Base-by-base conservation (phyloP, 2,888 invertebrate genomes). In the Acleris emargana region DNA sequence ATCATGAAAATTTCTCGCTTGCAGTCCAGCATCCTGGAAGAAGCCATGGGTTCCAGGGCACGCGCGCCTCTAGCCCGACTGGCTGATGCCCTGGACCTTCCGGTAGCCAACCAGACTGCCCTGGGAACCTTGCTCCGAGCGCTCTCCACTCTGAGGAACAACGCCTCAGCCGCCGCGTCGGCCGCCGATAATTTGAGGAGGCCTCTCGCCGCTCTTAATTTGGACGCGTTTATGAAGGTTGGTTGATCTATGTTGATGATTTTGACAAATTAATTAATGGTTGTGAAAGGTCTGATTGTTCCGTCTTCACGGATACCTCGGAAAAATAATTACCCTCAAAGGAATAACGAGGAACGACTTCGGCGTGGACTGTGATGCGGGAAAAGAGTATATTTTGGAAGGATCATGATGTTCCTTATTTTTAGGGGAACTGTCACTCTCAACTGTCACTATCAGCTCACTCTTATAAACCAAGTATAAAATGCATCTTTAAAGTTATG, bases 31-130 rank as follows among this genome's bases (percentile, higher is more conserved):
- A 95, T 95, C 68, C 93, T 97, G 68, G 97, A 97, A 78, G 93
- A 94, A 67, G 96, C 96, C 58, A 93, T 97, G 79, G 95, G 94
- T 58, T 93, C 94, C 58, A 94, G 95, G 51, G 95, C 96, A 16
- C 93, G 96, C 71, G 93, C 94, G 0, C 95, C 96, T 58, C 83
- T 97, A 67, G 95, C 94, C 0, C 94, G 96, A 22, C 88, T 97
- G 69, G 94, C 95, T 43, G 97, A 97, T 79, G 95, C 95, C 25
- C 94, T 97, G 74, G 96, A 97, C 86, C 95, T 94, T 68, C 96
- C 96, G 2, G 95, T 96, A 11, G 94, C 95, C 70, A 97, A 97
- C 87, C 95, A 95, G 82, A 96, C 97, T 0, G 95, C 96, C 51
- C 91, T 96, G 50, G 95, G 95, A 42, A 94, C 95, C 76, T 90